Evolutionary conservation across 2,888 invertebrate species (phyloP), one percentile per base, ranked within the genome.

Genomic region (Carabus problematicus): DNA sequence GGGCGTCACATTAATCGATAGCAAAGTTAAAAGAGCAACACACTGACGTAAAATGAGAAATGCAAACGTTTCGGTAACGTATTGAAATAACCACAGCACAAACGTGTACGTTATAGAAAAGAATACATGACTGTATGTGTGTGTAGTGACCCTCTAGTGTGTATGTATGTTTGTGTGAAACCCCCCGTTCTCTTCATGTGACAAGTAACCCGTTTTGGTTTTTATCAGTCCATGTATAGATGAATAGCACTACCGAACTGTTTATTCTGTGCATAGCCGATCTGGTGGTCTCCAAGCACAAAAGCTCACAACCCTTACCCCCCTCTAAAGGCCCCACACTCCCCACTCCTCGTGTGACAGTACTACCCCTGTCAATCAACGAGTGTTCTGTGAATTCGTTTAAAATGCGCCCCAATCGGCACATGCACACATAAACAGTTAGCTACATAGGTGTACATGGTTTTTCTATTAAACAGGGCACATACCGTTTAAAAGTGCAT

Each of bases 11-110:
- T 40, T 60, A 67, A 67, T 67, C 67, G 67, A 67, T 67, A 59
- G 60, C 59, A 49, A 59, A 58, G 58, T 67, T 59, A 67, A 59
- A 67, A 60, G 67, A 67, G 60, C 67, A 67, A 59, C 42, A 60
- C 54, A 49, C n/a, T 29, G n/a, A 29, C 29, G 6, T 6, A 29
- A 2, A n/a, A n/a, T n/a, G n/a, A 29, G 3, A 29, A 2, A 29
- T 29, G 29, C 29, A 29, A 29, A 29, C 29, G 29, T 29, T n/a
- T n/a, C n/a, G n/a, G 6, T 6, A 29, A 52, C 16, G 60, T 54
- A 60, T 67, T 67, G 67, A 67, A 67, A 60, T 67, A 60, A 60
- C 67, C 58, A 59, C 66, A 14, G 16, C 49, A 49, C 12, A 49
- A 29, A 29, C 12, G 49, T 4, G 12, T 52, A 3, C 19, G 12